phyloP scores from a whole-genome alignment of 1,140 invertebrate genomes.

The Psilanteris sp. region DNA sequence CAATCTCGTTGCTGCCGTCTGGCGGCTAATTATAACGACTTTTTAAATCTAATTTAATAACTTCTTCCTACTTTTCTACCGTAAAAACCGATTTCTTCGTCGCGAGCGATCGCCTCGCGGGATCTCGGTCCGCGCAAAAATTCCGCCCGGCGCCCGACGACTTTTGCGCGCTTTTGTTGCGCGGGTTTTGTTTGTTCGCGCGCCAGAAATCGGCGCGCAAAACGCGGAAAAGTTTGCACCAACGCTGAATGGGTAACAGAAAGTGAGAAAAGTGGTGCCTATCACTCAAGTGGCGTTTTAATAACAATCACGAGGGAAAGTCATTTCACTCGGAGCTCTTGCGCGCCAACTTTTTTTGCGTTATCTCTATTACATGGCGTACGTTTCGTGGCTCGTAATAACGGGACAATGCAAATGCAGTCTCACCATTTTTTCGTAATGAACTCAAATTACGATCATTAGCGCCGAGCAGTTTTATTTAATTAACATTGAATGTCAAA shows the following conservation, averaged over 20 bases:
- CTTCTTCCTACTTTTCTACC: constrained; percentile 16
- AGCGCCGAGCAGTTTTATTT: constrained; percentile 16
- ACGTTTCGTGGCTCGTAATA: constrained; percentile 34
- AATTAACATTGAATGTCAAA: constrained; percentile 46
- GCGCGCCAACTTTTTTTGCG: constrained; percentile 50
- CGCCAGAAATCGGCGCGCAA: not conserved
- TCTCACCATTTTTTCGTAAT: constrained; percentile 30
- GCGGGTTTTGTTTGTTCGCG: no score
- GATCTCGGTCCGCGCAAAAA: no score
- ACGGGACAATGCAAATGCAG: constrained; percentile 39
- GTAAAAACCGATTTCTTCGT: not conserved
- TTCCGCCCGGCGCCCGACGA: no score
- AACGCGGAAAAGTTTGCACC: constrained; percentile 35
- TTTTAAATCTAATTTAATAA: constrained; percentile 32
- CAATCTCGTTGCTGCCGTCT: constrained; percentile 38
- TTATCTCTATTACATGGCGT: constrained; percentile 50
- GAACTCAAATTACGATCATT: constrained; percentile 25
- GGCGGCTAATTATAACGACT: constrained; percentile 12
- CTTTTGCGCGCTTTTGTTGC: no score
- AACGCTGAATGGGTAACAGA: constrained; percentile 51
- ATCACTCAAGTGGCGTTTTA: constrained; percentile 51
- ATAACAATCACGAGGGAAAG: constrained; percentile 61
- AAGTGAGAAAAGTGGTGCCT: constrained; percentile 51
- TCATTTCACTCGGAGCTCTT: constrained; percentile 56
- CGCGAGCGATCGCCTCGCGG: no score